Evolutionary conservation across 2,113 vertebrate species (phyloP).

Genomic region (Heterotis niloticus): DNA sequence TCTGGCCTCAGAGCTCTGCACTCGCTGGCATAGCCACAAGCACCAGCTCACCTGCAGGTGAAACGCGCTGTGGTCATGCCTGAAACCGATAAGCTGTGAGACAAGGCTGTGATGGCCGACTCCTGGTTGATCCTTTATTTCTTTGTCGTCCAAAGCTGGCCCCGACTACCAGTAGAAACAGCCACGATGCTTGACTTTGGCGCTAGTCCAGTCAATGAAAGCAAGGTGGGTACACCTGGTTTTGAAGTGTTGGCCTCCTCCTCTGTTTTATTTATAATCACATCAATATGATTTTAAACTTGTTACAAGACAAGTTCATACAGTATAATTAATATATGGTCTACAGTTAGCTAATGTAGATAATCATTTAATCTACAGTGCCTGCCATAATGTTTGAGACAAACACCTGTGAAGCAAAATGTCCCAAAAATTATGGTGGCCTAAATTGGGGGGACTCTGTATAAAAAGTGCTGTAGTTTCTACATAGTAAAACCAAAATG

Average conservation of each 20-base stretch:
- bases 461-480: too few species aligned
- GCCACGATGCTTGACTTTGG: constrained; percentile 75
- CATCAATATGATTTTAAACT: too few species aligned
- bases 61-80: neutral
- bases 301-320: too few species aligned
- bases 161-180: constrained; percentile 71
- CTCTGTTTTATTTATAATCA: too few species aligned
- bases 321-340: neutral
- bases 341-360: neutral
- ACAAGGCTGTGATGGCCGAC: neutral
- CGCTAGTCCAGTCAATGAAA: constrained; percentile 81
- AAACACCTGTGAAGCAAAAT: too few species aligned
- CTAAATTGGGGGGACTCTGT: too few species aligned
- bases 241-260: neutral
- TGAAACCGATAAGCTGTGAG: neutral
- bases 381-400: too few species aligned
- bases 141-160: constrained; percentile 58
- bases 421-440: too few species aligned
- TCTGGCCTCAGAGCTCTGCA: constrained; percentile 77
- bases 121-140: neutral
- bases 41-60: constrained; percentile 80
- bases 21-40: constrained; percentile 77
- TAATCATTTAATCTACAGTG: neutral
- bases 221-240: constrained; percentile 62
- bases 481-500: too few species aligned